Base-by-base conservation (phyloP, 2,888 invertebrate genomes). In the Helobdella robusta region DNA sequence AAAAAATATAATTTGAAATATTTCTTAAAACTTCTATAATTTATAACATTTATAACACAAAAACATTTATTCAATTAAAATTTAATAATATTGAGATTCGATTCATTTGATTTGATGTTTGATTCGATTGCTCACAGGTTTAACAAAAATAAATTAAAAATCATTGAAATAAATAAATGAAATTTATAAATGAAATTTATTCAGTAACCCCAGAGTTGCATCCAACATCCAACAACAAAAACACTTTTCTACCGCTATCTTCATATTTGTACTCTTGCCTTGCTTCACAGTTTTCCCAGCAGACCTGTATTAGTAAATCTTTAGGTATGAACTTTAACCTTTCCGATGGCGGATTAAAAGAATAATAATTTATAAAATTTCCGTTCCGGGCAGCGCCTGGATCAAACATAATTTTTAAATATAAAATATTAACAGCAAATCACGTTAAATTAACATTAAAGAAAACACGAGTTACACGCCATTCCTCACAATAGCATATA, bases 291-390 rank as follows among this genome's bases (percentile, higher is more conserved):
- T 84, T 66, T 68, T 85, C 82, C 64, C 75, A 70, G 0, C 69
- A 63, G 34, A 66, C 36, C 52, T 73, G 64, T 63, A 68, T 68
- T 59, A 73, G 71, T 81, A 85, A 76, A 70, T 82, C 75, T 67
- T 75, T 74, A 34, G 85, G 84, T 70, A 90, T 80, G 72, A 86
- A 81, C 60, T 83, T 80, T 56, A 86, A 82, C 74, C 90, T 84
- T 71, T 86, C 84, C 66, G 83, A 82, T 30, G 86, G 84, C 64
- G 86, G 84, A 79, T 89, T 86, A 75, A 90, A 90, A 70, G 86
- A 82, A 76, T 91, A 91, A 76, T 90, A 91, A 80, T 90, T 89
- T 67, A 88, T 89, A 73, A 90, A 91, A 80, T 90, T 90, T 63
- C 90, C 90, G 81, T 83, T 84, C 75, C 84, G 84, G 0, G 86